These are phyloP conservation scores for Petrocephalus sullivani DNA, from an alignment of 2,797 vertebrate genomes.

Conservation along the genomic window DNA sequence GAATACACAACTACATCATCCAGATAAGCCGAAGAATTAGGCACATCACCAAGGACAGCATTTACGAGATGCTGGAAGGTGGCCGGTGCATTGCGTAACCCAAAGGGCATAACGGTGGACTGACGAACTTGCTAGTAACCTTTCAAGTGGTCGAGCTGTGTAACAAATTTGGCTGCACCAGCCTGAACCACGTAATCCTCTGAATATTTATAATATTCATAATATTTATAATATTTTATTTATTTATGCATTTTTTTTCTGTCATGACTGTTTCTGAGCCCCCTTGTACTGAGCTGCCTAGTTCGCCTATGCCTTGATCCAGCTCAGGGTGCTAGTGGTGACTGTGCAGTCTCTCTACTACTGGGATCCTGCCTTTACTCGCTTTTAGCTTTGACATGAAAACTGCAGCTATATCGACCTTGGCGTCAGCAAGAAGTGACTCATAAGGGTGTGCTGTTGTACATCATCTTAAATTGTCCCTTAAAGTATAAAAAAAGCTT, in stretches of 20 bases:
- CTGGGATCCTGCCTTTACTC: neutral
- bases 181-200: neutral
- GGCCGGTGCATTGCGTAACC: neutral
- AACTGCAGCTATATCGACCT: neutral
- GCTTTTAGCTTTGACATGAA: neutral
- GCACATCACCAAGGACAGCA: neutral
- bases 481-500: neutral
- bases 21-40: neutral
- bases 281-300: neutral
- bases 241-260: neutral
- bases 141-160: neutral
- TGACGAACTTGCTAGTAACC: neutral
- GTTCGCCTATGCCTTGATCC: neutral
- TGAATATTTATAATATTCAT: no score
- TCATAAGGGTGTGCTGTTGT: neutral
- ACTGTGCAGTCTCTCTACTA: neutral
- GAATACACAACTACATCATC: neutral
- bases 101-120: neutral
- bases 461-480: neutral
- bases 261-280: neutral
- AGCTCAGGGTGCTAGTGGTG: neutral
- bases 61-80: neutral
- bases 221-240: no score
- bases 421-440: neutral
- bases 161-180: neutral